These are phyloP conservation scores for Australoheros facetus DNA, from an alignment of 2,797 vertebrate species.

Conservation along the genomic window DNA sequence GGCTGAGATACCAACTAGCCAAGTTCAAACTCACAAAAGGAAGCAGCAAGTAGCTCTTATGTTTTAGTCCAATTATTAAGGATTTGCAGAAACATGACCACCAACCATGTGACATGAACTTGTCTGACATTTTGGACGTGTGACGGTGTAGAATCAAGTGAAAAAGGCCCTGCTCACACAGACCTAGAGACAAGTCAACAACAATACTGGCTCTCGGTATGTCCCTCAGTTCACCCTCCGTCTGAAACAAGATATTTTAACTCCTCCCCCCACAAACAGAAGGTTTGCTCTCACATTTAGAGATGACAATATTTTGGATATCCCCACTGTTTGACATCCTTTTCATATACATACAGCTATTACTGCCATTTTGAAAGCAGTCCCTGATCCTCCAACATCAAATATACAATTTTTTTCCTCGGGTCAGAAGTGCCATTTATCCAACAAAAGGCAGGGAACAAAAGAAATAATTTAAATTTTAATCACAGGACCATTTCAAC, in stretches of 20 bases:
- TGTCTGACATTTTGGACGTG: not conserved
- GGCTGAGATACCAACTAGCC: not conserved
- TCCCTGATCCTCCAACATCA: too few relatives aligned
- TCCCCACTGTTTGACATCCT: not conserved
- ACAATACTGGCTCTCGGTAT: not conserved
- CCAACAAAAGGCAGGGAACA: not conserved
- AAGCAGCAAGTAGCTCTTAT: not conserved
- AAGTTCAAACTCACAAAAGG: not conserved
- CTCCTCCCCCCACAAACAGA: not conserved
- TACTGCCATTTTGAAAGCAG: too few relatives aligned
- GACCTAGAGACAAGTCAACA: fast-evolving
- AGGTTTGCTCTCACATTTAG: not conserved
- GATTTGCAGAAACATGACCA: not conserved
- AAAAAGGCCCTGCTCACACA: not conserved
- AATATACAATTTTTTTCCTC: not conserved
- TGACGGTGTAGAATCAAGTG: not conserved
- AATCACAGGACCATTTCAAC: not conserved
- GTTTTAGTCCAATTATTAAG: not conserved
- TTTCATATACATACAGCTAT: not conserved
- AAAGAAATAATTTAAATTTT: not conserved
- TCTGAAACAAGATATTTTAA: not conserved
- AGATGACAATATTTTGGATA: not conserved
- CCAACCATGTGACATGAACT: not conserved
- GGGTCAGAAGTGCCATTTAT: not conserved
- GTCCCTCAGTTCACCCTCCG: not conserved